Evolutionary conservation across 2,113 vertebrate species (phyloP).

Genomic region (Synchiropus splendidus): DNA sequence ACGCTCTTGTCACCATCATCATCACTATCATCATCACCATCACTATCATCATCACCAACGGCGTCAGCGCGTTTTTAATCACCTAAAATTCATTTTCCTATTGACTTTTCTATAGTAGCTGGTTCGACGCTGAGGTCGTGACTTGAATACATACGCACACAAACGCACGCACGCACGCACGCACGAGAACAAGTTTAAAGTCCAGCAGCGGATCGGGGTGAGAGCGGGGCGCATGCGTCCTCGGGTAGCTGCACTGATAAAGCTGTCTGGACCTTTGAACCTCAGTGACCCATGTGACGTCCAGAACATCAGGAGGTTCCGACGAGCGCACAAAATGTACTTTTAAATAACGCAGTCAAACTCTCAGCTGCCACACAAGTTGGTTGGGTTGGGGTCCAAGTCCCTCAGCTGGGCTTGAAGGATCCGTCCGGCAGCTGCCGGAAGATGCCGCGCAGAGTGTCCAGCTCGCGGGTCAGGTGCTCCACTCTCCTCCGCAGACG

Average conservation of each 20-base stretch:
- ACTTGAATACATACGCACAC: background rate
- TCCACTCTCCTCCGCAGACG: conserved; percentile 90
- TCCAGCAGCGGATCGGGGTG: too few species aligned
- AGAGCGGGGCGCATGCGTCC: too few species aligned
- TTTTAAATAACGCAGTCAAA: conserved; percentile 7
- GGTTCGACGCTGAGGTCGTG: too few species aligned
- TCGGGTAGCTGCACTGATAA: too few species aligned
- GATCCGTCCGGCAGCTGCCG: conserved; percentile 90
- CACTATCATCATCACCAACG: too few species aligned
- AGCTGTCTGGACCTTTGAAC: too few species aligned
- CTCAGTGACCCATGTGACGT: background rate
- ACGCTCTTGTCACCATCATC: too few species aligned
- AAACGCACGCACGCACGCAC: background rate
- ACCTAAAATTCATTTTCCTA: too few species aligned
- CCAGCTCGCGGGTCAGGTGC: conserved; percentile 89
- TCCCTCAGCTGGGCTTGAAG: conserved; percentile 79
- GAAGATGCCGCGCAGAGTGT: conserved; percentile 93
- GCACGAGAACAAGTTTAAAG: background rate
- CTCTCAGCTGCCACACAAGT: conserved; percentile 1
- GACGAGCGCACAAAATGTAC: conserved; percentile 50
- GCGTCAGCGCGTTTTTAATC: too few species aligned
- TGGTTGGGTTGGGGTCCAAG: background rate
- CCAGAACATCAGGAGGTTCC: conserved; percentile 46
- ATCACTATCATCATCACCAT: too few species aligned
- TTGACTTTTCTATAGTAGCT: too few species aligned